Evolutionary conservation across 2,113 vertebrate genomes (phyloP).

Genomic region (Globicephala melas): DNA sequence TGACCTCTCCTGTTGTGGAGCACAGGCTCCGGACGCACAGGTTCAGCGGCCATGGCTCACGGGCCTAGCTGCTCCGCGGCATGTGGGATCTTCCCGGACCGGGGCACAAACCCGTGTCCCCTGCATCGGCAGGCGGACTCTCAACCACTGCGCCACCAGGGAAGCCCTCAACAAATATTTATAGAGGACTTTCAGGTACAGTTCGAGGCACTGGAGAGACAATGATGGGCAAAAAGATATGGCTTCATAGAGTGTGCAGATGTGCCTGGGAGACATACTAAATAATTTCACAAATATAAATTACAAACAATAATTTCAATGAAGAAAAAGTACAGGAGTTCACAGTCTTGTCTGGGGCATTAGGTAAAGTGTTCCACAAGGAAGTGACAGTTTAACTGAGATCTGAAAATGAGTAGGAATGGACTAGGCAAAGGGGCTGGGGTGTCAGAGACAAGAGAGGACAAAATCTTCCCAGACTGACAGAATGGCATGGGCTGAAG

Average conservation of each 20-base stretch:
- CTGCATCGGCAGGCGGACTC: no score
- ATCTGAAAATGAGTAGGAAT: neutral
- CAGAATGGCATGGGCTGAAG: neutral
- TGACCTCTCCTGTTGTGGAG: no score
- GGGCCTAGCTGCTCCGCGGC: no score
- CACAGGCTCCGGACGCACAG: no score
- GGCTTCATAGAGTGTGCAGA: conserved; percentile 2
- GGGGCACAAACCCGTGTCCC: no score
- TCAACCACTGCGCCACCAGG: no score
- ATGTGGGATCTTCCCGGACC: no score
- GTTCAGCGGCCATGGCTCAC: no score
- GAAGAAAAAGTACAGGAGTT: neutral
- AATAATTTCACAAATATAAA: neutral
- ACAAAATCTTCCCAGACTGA: neutral
- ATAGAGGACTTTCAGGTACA: neutral
- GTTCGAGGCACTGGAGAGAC: neutral
- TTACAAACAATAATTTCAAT: neutral
- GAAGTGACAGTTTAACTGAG: neutral
- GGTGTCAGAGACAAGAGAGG: neutral
- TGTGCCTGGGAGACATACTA: neutral
- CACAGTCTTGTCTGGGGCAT: neutral
- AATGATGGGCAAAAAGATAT: neutral
- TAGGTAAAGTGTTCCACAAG: neutral
- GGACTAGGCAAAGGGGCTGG: neutral
- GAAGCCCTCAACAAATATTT: neutral